Conservation (phyloP, 2,797 vertebrate species). For the Lagodon rhomboides region DNA sequence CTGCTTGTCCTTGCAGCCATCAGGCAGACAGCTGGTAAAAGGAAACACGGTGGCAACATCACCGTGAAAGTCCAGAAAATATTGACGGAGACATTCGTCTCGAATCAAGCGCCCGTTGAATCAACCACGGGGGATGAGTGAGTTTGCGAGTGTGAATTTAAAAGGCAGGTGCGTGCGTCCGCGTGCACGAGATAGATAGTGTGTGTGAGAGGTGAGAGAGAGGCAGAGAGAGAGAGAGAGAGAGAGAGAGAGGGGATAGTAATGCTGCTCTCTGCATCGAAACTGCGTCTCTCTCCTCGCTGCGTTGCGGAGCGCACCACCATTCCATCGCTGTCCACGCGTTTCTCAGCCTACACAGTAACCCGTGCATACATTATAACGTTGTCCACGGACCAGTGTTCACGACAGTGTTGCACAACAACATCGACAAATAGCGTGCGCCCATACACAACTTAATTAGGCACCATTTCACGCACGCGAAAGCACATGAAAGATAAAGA, state of each 20-base stretch:
- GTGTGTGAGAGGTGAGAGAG: neutral
- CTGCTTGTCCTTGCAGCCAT: constrained; percentile 48
- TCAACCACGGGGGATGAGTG: constrained; percentile 19
- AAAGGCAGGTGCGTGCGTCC: constrained; percentile 51
- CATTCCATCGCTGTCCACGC: constrained; percentile 79
- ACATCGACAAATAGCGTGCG: constrained; percentile 42
- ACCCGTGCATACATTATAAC: constrained; percentile 67
- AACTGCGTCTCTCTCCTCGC: constrained; percentile 80
- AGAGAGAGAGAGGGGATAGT: constrained; percentile 47
- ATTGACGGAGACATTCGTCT: constrained; percentile 17
- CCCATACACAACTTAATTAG: constrained; percentile 1
- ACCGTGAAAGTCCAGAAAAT: constrained; percentile 29
- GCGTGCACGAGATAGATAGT: constrained; percentile 27
- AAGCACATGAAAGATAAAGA: neutral
- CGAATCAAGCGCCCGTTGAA: constrained; percentile 42
- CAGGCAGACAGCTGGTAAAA: constrained; percentile 38
- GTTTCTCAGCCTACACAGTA: constrained; percentile 81
- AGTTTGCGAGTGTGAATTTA: constrained; percentile 63
- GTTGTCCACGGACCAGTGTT: constrained; percentile 48
- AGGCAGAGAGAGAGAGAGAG: constrained; percentile 10
- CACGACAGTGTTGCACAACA: constrained; percentile 76
- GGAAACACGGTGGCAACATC: constrained; percentile 37
- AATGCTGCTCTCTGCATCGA: constrained; percentile 79
- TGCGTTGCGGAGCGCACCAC: constrained; percentile 77
- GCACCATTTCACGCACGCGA: constrained; percentile 15